Evolutionary conservation across 2,113 vertebrate species (phyloP), one percentile per base, ranked within the genome.

Genomic region (Asarcornis scutulata): DNA sequence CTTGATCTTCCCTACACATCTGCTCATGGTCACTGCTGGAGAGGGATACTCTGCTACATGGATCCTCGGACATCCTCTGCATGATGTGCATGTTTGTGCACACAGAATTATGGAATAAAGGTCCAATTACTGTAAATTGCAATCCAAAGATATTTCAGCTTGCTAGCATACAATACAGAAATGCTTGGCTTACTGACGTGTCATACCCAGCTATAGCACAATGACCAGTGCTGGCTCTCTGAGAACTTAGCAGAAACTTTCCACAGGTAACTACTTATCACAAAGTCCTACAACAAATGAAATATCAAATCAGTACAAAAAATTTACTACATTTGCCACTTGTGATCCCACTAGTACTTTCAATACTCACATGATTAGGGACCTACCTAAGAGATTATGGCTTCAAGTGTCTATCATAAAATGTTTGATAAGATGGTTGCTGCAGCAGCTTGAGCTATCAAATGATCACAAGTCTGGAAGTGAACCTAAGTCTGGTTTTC

Each of bases 211-310:
- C 17, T 8, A 69, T 6, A 56, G 48, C 7, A 59, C 20, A 34
- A 27, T 32, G 23, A 66, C 20, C 50, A 27, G 34, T 36, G 40
- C 17, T 40, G 20, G n/a, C 36, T 74, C 34, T 50, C 5, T 18
- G 32, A 0, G 0, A 13, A 7, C 27, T 74, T n/a, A 55, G 10
- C 3, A 82, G 55, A 74, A 89, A 89, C 4, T 5, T 71, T 74
- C 53, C 6, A 10, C 40, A 84, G 40, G 11, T 10, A 68, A 76
- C 17, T 83, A 53, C n/a, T 9, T 44, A 73, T 29, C 52, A 66
- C 63, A 60, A 82, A 83, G 27, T 13, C 17, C 36, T 32, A 29
- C 9, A 52, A 32, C 10, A 87, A 40, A 15, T 9, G 26, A 78
- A 1, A 26, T 7, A 58, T 14, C 8, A 66, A 62, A 78, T 50